phyloP scores from a whole-genome alignment of 2,113 vertebrate genomes.

The Siniperca knerii region DNA sequence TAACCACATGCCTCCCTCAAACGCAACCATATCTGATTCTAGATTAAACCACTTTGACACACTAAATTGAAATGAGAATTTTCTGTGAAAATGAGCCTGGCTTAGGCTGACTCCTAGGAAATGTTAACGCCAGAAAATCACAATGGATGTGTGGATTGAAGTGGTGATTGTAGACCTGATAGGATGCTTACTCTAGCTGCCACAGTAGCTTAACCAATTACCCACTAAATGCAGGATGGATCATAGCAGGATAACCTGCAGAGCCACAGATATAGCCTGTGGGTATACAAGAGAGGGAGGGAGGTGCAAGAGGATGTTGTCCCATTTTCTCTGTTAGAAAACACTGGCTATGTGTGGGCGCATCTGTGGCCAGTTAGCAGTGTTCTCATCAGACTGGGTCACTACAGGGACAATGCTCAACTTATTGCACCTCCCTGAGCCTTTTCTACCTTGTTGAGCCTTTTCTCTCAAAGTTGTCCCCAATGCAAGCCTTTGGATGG shows the following conservation, averaged over 20 bases:
- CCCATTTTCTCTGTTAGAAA: conserved; percentile 48
- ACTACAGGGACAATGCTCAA: conserved; percentile 41
- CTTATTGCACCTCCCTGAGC: conserved; percentile 34
- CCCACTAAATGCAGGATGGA: conserved; percentile 36
- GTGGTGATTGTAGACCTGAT: conserved; percentile 32
- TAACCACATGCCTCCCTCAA: conserved; percentile 38
- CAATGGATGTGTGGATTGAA: conserved; percentile 29
- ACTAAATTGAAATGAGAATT: conserved; percentile 65
- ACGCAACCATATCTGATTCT: conserved; percentile 62
- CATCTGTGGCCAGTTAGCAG: conserved; percentile 51
- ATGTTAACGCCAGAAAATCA: conserved; percentile 29
- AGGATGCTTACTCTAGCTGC: conserved; percentile 25
- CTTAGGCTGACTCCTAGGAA: conserved; percentile 1
- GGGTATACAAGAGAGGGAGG: conserved; percentile 29
- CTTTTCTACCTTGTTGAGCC: conserved; percentile 24
- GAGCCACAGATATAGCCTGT: conserved; percentile 31
- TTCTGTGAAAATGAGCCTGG: conserved; percentile 43
- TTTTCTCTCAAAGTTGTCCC: conserved; percentile 25
- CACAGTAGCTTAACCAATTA: conserved; percentile 59
- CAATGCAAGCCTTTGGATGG: conserved; percentile 27
- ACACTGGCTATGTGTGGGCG: conserved; percentile 35
- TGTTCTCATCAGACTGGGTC: conserved; percentile 47
- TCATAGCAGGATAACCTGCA: conserved; percentile 47
- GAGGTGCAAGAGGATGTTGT: conserved; percentile 28
- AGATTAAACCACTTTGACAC: conserved; percentile 64